These are phyloP conservation scores for Diachasma alloeum DNA, from an alignment of 1,140 invertebrate genomes.

Conservation along the genomic window DNA sequence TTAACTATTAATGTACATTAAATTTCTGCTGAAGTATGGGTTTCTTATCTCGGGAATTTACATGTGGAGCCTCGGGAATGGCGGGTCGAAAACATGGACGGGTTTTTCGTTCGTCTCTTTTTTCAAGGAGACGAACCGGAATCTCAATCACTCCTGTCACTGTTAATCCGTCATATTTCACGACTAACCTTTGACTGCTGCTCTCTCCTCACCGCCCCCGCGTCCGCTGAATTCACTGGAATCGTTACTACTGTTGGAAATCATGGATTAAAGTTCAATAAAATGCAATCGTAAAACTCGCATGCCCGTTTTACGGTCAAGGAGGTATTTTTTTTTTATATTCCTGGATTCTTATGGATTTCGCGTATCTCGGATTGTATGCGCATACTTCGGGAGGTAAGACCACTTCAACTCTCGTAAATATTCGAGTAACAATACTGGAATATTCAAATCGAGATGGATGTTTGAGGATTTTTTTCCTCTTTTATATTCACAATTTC, in stretches of 20 bases:
- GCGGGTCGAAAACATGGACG: not conserved
- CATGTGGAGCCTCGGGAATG: not conserved
- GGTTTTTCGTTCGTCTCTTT: not conserved
- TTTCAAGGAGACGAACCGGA: not conserved
- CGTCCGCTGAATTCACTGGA: not conserved
- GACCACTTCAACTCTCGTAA: not conserved
- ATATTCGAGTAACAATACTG: not conserved
- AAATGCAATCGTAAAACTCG: constrained; percentile 3
- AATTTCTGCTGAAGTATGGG: not conserved
- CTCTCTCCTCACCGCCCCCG: not conserved
- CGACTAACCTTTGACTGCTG: not conserved
- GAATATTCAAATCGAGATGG: not conserved
- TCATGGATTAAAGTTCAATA: constrained; percentile 5
- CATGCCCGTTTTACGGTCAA: not conserved
- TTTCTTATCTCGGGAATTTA: not conserved
- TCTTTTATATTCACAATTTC: too few relatives aligned
- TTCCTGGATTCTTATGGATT: not conserved
- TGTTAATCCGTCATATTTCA: constrained; percentile 3
- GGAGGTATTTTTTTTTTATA: not conserved
- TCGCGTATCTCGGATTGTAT: not conserved
- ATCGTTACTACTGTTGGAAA: constrained; percentile 7
- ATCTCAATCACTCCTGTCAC: not conserved
- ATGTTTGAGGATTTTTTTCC: not conserved
- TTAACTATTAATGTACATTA: not conserved
- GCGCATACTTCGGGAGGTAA: not conserved